Evolutionary conservation across 2,113 vertebrate genomes (phyloP).

Genomic region (Forbesichthys papilliferus): DNA sequence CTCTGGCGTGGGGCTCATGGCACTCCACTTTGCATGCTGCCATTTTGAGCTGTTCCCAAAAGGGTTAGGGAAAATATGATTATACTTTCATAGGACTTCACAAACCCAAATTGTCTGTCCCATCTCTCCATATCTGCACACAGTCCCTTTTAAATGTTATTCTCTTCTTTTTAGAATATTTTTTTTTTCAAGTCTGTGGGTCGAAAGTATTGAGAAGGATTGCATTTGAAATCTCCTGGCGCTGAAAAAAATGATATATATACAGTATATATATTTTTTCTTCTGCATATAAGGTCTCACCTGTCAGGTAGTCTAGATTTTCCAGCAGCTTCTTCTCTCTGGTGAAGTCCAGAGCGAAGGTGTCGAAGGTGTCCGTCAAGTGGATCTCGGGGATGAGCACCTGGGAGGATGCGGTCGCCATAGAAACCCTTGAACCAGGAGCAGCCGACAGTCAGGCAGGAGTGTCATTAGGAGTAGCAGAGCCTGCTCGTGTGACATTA

Average conservation of each 20-base stretch:
- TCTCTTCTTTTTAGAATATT: too few species aligned
- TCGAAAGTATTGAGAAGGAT: too few species aligned
- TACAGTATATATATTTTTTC: background rate
- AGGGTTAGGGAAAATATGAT: too few species aligned
- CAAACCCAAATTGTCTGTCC: too few species aligned
- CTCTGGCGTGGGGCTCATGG: conserved; percentile 3
- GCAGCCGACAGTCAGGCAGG: background rate
- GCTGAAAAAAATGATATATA: background rate
- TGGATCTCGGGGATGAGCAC: conserved; percentile 98
- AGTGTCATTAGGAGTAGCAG: background rate
- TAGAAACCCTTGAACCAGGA: conserved; percentile 85
- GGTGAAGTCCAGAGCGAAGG: conserved; percentile 94
- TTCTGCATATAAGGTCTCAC: conserved; percentile 62
- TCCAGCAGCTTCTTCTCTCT: conserved; percentile 97
- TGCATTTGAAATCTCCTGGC: background rate
- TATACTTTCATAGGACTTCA: too few species aligned
- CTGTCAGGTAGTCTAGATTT: conserved; percentile 97
- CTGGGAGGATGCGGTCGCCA: conserved; percentile 97
- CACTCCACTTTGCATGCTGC: conserved; percentile 22
- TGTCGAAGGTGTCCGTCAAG: conserved; percentile 95
- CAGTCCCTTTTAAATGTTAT: too few species aligned
- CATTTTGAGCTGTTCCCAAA: conserved; percentile 25
- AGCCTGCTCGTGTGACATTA: background rate
- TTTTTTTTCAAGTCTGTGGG: too few species aligned
- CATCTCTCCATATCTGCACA: too few species aligned